A percentile compares a stretch with the other conserved stretches of the same genome.
phyloP scores from a whole-genome alignment of 35 echinoderm and acorn worm genomes.

The Patiria miniata region DNA sequence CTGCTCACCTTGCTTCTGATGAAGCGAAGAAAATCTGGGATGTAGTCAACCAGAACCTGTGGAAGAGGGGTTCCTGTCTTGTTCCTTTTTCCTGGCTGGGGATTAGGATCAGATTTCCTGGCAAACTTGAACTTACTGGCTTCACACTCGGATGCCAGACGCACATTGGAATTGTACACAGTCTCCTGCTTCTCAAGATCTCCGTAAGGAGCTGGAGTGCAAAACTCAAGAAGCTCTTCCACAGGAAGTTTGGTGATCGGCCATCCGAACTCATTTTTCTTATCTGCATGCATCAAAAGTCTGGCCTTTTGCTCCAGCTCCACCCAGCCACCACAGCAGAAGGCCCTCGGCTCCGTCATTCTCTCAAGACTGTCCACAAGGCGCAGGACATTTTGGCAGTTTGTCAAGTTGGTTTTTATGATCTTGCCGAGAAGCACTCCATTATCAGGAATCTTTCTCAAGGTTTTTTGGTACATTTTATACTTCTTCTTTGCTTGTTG shows the following conservation, averaged over 20 bases:
- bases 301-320: background rate
- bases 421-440: background rate
- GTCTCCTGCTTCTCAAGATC: background rate
- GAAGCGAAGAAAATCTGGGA: background rate
- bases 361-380: background rate
- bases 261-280: background rate
- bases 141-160: background rate
- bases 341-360: background rate
- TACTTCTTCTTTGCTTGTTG: background rate
- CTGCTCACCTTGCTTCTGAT: background rate
- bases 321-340: slow-evolving; percentile 6
- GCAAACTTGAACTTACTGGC: background rate
- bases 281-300: background rate
- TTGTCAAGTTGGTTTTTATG: background rate
- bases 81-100: no score
- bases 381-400: background rate
- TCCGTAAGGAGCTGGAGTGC: background rate
- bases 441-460: background rate
- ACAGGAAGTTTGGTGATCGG: background rate
- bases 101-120: no score
- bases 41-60: no score
- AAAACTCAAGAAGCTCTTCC: background rate
- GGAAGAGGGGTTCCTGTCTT: no score
- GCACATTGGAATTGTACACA: background rate
- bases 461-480: background rate